phyloP scores from a whole-genome alignment of 1,140 invertebrate genomes.

The Anastrepha obliqua region DNA sequence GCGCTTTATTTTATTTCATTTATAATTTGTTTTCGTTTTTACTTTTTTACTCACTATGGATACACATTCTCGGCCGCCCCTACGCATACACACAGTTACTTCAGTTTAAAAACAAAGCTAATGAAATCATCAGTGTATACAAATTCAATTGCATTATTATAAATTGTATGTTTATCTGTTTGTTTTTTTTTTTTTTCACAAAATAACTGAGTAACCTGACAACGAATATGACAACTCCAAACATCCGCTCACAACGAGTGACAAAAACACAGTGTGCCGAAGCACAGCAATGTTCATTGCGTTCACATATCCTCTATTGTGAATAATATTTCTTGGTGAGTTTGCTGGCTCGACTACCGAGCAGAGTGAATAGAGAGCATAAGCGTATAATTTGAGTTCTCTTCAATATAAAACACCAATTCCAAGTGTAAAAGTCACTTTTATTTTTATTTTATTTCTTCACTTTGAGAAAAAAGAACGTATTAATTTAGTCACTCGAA shows the following conservation, averaged over 20 bases:
- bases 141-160: not conserved
- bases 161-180: slow-evolving; percentile 2
- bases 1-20: not conserved
- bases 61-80: not conserved
- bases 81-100: not conserved
- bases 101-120: slow-evolving; percentile 11
- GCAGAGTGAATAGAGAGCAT: no score
- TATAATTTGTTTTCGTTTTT: slow-evolving; percentile 7
- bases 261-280: slow-evolving; percentile 36
- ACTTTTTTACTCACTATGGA: not conserved
- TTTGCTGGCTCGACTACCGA: not conserved
- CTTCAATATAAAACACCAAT: no score
- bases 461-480: no score
- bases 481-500: no score
- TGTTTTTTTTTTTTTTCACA: slow-evolving; percentile 17
- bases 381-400: no score
- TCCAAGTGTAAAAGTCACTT: no score
- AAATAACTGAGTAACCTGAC: slow-evolving; percentile 33
- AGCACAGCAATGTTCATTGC: not conserved
- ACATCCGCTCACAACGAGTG: slow-evolving; percentile 2
- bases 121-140: slow-evolving; percentile 25
- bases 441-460: no score
- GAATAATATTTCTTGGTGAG: not conserved
- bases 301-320: not conserved
- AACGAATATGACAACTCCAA: not conserved